Evolutionary conservation across 92 coral and sea anemone species (phyloP).

Genomic region (Desmophyllum pertusum): DNA sequence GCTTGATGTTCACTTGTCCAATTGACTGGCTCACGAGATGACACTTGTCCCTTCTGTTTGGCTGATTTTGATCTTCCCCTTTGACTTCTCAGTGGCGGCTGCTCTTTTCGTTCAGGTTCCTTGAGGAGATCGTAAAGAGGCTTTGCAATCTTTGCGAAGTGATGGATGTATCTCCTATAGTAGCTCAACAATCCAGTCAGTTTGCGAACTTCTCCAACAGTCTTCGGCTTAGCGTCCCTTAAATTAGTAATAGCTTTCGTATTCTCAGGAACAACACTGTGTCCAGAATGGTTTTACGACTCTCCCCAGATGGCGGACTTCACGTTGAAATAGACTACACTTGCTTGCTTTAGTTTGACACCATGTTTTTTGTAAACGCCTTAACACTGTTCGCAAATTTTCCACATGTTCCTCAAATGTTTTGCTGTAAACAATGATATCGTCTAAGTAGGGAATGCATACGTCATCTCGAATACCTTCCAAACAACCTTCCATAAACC

Average conservation of each 20-base stretch:
- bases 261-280: constrained; percentile 29
- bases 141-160: not conserved
- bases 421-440: constrained; percentile 44
- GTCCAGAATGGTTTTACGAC: constrained; percentile 30
- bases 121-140: not conserved
- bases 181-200: too few relatives aligned
- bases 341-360: constrained; percentile 30
- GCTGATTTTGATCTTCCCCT: too few relatives aligned
- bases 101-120: not conserved
- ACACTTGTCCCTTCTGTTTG: too few relatives aligned
- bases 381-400: constrained; percentile 39
- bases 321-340: constrained; percentile 44
- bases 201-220: too few relatives aligned
- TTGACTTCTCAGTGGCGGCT: too few relatives aligned
- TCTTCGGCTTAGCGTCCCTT: too few relatives aligned
- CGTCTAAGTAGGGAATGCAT: constrained; percentile 56
- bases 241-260: too few relatives aligned
- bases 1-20: too few relatives aligned
- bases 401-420: constrained; percentile 61
- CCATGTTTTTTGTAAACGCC: constrained; percentile 35
- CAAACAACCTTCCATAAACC: constrained; percentile 57
- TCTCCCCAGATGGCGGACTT: constrained; percentile 39
- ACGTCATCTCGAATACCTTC: constrained; percentile 48
- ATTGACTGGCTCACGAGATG: too few relatives aligned
- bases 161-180: too few relatives aligned